Evolutionary conservation across 2,113 vertebrate species (phyloP), one percentile per base, ranked within the genome.

Genomic region (Oncorhynchus masou): DNA sequence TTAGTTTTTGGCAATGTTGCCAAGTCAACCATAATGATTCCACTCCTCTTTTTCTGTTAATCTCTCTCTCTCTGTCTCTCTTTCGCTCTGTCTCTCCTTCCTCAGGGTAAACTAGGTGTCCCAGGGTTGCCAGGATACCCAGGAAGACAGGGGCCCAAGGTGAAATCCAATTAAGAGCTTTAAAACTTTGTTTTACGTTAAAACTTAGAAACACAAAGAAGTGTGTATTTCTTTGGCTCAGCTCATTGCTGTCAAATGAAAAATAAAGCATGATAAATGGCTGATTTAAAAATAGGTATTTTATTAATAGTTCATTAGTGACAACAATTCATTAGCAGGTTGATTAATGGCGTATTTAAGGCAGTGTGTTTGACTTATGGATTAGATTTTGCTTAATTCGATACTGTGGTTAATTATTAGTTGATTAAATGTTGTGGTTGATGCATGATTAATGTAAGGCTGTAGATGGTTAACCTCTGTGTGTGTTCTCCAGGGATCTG

Each of bases 401-500:
- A 89, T 88, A 88, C 81, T 81, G 85, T 86, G 79, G 87, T 91
- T 92, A 91, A 94, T 93, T 91, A 91, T 85, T 84, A 82, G 74
- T 86, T 92, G 89, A 91, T 91, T 87, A 90, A 90, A 87, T 87
- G 68, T 81, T 79, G 62, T 74, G 82, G 77, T 72, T 88, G 84
- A 90, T 88, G 78, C 79, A 80, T 89, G 86, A 90, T 83, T 72
- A 88, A 90, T 85, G 78, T 77, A 86, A 68, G 76, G 73, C 81
- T 77, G 79, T 87, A 78, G 88, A 79, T 89, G 83, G 91, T 91
- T 89, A 90, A 88, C 91, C 83, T 89, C 86, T 79, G 68, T 62
- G 51, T 64, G 84, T 78, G 83, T 74, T 86, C 88, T 84, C 60
- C 87, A 98, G 97, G 97, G 97, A 81, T 95, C 96, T 4, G 39